Evolutionary conservation across 2,888 invertebrate species (phyloP), one percentile per base, ranked within the genome.

Genomic region (Lacanobia oleracea): DNA sequence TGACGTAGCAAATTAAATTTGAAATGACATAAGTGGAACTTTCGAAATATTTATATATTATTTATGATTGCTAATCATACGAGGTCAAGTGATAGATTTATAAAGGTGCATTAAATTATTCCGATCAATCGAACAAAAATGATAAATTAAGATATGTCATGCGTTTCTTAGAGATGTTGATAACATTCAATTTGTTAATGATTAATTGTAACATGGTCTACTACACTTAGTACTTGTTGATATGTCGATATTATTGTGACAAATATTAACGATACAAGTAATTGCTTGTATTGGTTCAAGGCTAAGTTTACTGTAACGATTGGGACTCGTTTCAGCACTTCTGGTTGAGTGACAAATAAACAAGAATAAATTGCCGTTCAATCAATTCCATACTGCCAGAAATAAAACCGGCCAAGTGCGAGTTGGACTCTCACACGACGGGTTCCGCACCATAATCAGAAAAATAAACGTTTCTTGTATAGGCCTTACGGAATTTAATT

Each of bases 131-230:
- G 88, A 87, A 87, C 89, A 88, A 87, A 88, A 86, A 86, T 86
- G 91, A 91, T 90, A 87, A 87, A 90, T 90, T 89, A 86, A 85
- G 90, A 90, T 89, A 86, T 87, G 89, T 89, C 87, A 87, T 67
- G 70, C 68, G 67, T 77, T 79, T 83, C 62, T 67, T 67, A 71
- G 65, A 88, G 86, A 87, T 86, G 88, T 88, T 85, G 91, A 91
- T 91, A 91, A 87, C 87, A 89, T 88, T 86, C 80, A 84, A 80
- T 87, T 87, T 84, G 86, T 84, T 87, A 86, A 85, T 88, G 88
- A 90, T 90, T 85, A 89, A 90, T 91, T 85, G 84, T 79, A 77
- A 82, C 84, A 86, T 83, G 88, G 85, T 83, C 83, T 82, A 82
- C 65, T 87, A 80, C 84, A 86, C 83, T 78, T 75, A 72, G 78